Conservation (phyloP, 2,888 invertebrate species). For the Drosophila birchii region DNA sequence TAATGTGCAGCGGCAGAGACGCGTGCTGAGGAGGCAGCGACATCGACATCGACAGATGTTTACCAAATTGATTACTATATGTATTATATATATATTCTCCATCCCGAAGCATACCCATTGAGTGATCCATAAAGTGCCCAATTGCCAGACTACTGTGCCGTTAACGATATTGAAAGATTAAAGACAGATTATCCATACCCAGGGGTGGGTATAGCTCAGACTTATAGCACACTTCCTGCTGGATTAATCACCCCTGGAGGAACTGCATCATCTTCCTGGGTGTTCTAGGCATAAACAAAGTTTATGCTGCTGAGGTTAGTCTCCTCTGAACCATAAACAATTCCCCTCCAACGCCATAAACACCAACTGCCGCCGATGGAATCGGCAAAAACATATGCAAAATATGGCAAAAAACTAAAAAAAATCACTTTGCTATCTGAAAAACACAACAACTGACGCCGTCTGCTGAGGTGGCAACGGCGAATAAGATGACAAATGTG, state of each 20-base stretch:
- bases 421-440: constrained; percentile 25
- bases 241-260: constrained; percentile 13
- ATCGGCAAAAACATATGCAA: constrained; percentile 43
- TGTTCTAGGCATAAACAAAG: constrained; percentile 45
- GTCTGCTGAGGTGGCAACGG: constrained; percentile 40
- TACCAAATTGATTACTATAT: constrained; percentile 73
- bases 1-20: constrained; percentile 68
- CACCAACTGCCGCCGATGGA: constrained; percentile 43
- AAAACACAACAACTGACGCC: constrained; percentile 40
- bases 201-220: constrained; percentile 10
- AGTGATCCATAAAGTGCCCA: constrained; percentile 55
- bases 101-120: constrained; percentile 34
- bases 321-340: constrained; percentile 47
- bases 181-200: constrained; percentile 39
- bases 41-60: constrained; percentile 78
- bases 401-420: constrained; percentile 33
- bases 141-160: constrained; percentile 37
- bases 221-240: constrained; percentile 26
- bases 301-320: constrained; percentile 55
- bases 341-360: constrained; percentile 42
- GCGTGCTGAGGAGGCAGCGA: constrained; percentile 59
- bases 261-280: constrained; percentile 41
- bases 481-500: constrained; percentile 77
- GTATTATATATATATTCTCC: neutral
- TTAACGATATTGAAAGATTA: constrained; percentile 70